A percentile compares a stretch with the other conserved stretches of the same genome.
Conservation (phyloP, 2,797 vertebrate species). For the Enteromius trimaculatus region DNA sequence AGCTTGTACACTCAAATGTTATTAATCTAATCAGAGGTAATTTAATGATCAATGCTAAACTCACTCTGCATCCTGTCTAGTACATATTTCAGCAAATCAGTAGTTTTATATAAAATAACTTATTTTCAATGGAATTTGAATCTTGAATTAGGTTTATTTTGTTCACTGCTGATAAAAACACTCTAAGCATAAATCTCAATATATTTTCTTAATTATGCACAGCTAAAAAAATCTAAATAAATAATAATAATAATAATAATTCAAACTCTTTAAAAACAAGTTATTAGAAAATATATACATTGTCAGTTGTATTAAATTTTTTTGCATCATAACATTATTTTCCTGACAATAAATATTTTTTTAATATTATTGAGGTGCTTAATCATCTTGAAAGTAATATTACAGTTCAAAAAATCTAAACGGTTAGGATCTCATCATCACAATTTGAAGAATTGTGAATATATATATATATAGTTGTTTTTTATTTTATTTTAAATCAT, state of each 20-base stretch:
- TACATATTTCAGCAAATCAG: background rate
- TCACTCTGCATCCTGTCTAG: background rate
- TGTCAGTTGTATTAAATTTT: background rate
- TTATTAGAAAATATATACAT: background rate
- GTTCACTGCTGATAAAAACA: background rate
- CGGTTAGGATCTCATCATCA: too few species aligned
- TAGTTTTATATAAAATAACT: background rate
- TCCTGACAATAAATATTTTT: background rate
- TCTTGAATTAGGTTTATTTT: background rate
- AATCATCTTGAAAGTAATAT: background rate
- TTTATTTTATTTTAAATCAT: background rate
- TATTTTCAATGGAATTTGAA: background rate
- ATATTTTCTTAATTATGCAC: background rate
- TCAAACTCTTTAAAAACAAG: background rate
- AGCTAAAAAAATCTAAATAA: background rate
- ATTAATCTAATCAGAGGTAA: background rate
- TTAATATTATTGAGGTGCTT: background rate
- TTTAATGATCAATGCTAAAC: constrained; percentile 1
- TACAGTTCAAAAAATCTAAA: too few species aligned
- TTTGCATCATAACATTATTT: background rate
- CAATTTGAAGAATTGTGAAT: too few species aligned
- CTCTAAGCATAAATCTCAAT: background rate
- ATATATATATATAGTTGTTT: too few species aligned
- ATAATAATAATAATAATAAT: background rate
- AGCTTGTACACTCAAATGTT: constrained; percentile 1